A percentile compares a stretch with the other conserved stretches of the same genome.
Conservation (phyloP, 2,113 vertebrate species). For the Ginglymostoma cirratum region DNA sequence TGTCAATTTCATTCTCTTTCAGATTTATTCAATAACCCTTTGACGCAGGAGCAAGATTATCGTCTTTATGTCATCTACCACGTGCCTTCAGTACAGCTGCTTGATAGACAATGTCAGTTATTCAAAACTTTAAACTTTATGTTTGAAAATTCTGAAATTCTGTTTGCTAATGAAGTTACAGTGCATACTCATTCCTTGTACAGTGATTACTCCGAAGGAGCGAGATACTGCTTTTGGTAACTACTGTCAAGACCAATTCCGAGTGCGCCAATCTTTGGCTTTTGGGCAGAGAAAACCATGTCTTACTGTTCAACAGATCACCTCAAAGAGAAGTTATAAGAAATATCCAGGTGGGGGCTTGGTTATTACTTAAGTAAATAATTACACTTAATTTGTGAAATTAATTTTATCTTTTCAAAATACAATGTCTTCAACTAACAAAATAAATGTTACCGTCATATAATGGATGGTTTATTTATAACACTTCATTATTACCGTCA, state of each 20-base stretch:
- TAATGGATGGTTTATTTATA: not conserved
- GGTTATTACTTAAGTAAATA: not conserved
- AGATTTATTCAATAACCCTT: conserved; percentile 67
- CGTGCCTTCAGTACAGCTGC: conserved; percentile 57
- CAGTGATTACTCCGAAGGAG: conserved; percentile 61
- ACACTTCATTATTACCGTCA: not conserved
- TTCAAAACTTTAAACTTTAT: not conserved
- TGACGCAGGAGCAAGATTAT: conserved; percentile 58
- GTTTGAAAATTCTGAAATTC: not conserved
- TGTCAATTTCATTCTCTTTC: conserved; percentile 38
- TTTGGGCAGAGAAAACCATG: conserved; percentile 55
- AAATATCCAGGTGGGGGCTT: not conserved
- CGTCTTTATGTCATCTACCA: conserved; percentile 55
- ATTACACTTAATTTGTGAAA: not conserved
- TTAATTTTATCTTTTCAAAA: not conserved
- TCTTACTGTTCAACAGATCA: not conserved
- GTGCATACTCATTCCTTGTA: conserved; percentile 38
- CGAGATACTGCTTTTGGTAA: conserved; percentile 53
- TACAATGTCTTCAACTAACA: no score
- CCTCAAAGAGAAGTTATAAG: not conserved
- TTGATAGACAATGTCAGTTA: conserved; percentile 63
- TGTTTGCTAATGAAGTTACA: conserved; percentile 7
- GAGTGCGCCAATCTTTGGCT: conserved; percentile 54
- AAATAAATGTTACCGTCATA: not conserved
- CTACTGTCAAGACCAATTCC: conserved; percentile 48